phyloP scores from a whole-genome alignment of 1,140 invertebrate genomes.

The Cyclargus thomasi region DNA sequence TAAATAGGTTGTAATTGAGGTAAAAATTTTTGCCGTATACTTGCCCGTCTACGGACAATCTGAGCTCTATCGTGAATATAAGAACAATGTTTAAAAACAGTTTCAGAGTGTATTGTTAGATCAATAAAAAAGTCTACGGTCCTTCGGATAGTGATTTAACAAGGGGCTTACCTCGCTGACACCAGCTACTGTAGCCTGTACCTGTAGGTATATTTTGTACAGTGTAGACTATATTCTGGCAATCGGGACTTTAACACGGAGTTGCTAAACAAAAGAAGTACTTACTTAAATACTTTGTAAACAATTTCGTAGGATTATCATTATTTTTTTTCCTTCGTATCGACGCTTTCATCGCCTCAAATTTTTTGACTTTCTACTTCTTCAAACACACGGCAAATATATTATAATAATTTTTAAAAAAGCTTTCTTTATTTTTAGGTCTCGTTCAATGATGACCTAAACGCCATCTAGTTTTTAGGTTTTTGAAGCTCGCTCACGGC shows the following conservation, averaged over 20 bases:
- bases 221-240: neutral
- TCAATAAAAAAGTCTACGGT: conserved; percentile 3
- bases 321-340: no score
- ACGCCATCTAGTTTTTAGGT: neutral
- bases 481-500: neutral
- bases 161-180: neutral
- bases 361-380: no score
- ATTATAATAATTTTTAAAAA: no score
- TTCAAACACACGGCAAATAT: no score
- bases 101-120: neutral
- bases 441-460: neutral
- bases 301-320: no score
- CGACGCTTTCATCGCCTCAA: no score
- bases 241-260: neutral
- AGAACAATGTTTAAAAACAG: neutral
- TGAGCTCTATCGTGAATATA: no score
- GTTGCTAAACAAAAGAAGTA: no score
- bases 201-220: neutral
- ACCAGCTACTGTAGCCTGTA: neutral
- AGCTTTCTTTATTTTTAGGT: neutral
- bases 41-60: no score
- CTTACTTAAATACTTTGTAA: no score
- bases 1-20: no score
- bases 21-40: no score
- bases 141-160: neutral